Percentiles rank a stretch among this genome's conserved stretches.
Evolutionary conservation across 2,113 vertebrate species (phyloP).

Genomic region (Sylvia atricapilla): DNA sequence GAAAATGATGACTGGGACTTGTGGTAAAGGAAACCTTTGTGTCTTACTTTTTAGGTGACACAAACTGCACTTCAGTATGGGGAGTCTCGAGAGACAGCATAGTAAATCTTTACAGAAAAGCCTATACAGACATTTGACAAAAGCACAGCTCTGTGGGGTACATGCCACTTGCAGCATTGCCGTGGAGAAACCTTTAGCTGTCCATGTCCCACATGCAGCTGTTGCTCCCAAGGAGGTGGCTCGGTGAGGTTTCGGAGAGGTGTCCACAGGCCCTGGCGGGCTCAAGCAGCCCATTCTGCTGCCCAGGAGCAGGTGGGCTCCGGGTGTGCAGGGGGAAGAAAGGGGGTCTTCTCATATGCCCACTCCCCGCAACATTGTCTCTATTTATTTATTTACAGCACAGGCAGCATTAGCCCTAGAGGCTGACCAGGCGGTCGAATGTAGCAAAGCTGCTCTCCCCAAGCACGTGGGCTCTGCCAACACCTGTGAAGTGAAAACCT

Average conservation of each 20-base stretch:
- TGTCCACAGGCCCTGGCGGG: accelerated
- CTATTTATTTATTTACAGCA: neutral
- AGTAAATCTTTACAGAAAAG: neutral
- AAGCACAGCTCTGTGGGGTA: neutral
- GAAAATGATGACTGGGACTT: neutral
- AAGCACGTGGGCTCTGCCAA: neutral
- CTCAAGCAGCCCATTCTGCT: neutral
- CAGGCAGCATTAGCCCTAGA: neutral
- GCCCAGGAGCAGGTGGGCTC: neutral
- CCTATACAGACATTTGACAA: neutral
- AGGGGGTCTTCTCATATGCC: neutral
- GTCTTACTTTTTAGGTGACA: neutral
- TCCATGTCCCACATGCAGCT: too few relatives aligned
- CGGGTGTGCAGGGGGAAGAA: accelerated
- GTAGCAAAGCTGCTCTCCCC: neutral
- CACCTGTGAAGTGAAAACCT: neutral
- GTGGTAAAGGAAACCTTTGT: neutral
- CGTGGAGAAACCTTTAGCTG: neutral
- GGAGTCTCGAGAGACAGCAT: neutral
- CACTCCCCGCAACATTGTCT: neutral
- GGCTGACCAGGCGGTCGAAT: neutral
- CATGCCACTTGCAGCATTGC: neutral
- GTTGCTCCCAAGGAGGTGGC: accelerated
- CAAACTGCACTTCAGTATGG: neutral
- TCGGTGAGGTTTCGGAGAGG: accelerated